Evolutionary conservation across 2,113 vertebrate genomes (phyloP), one percentile per base, ranked within the genome.

Genomic region (Xiphias gladius): DNA sequence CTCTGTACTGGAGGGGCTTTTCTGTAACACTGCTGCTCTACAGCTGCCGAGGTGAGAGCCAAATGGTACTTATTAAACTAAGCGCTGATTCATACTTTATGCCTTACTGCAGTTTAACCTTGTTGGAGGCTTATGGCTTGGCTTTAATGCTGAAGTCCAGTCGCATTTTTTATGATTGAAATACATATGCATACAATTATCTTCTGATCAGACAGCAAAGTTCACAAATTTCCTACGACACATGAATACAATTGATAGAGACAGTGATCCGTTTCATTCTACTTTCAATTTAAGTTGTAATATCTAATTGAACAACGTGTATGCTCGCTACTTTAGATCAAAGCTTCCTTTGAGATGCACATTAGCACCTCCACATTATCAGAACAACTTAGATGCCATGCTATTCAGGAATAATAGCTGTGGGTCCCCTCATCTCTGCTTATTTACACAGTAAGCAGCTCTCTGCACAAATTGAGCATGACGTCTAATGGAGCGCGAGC

Each of bases 1-100:
- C 90, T 88, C 86, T 88, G 84, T 68, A 89, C 87, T 84, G 74
- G 78, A 93, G 90, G 89, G 86, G 90, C 82, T 90, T 91, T 88
- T 86, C 90, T 92, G 88, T 91, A 91, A 90, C 89, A 88, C 88
- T 90, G 88, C 90, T 77, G 91, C 87, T 80, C 80, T 73, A 74
- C 41, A 50, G 86, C 88, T 58, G 46, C 82, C 0, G 76, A 92
- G 90, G 89, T 94, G 93, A 91, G 90, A 91, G 92, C 92, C 88
- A 91, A 94, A 93, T 92, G 91, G 91, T 90, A 83, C 92, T 93
- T 93, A 91, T 93, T 93, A 93, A 91, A 93, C 86, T 69, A 72
- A 84, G 73, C 86, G 82, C 85, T 93, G 91, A 93, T 93, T 92
- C 92, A 86, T 92, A 46, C 83, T 86, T 59, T 58, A 41, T 85